Conservation (phyloP, 2,113 vertebrate genomes). For the Mirounga angustirostris region DNA sequence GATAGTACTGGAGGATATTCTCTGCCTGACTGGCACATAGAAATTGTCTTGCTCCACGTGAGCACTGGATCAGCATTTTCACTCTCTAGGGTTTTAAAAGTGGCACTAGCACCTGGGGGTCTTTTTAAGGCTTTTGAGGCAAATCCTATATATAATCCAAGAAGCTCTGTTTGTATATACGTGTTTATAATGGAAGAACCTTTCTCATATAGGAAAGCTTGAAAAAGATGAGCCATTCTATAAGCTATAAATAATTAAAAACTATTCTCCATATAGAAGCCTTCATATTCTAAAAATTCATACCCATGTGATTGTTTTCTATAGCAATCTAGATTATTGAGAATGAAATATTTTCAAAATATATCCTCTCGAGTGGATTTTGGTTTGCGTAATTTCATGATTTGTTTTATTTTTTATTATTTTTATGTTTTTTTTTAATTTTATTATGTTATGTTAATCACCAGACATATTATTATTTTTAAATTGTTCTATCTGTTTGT, state of each 20-base stretch:
- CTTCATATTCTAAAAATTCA: constrained; percentile 2
- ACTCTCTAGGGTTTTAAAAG: constrained; percentile 29
- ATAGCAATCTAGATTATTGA: not conserved
- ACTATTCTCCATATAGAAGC: not conserved
- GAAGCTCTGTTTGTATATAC: not conserved
- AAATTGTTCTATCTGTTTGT: not conserved
- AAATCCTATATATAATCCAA: constrained; percentile 29
- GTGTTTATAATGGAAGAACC: not conserved
- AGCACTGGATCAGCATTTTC: not conserved
- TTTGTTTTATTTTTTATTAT: constrained; percentile 1
- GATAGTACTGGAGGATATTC: not conserved
- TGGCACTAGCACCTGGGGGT: not conserved
- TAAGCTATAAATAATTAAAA: constrained; percentile 41
- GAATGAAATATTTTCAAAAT: constrained; percentile 47
- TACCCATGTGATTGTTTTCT: not conserved
- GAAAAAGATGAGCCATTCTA: not conserved
- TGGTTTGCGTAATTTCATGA: not conserved
- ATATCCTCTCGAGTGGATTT: not conserved
- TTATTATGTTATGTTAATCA: not conserved
- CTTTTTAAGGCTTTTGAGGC: constrained; percentile 44
- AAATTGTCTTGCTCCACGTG: not conserved
- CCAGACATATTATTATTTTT: not conserved
- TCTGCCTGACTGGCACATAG: not conserved
- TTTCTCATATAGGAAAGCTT: not conserved
- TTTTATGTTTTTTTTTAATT: not conserved